Evolutionary conservation across 2,888 invertebrate species (phyloP).

Genomic region (Megastigmus dorsalis): DNA sequence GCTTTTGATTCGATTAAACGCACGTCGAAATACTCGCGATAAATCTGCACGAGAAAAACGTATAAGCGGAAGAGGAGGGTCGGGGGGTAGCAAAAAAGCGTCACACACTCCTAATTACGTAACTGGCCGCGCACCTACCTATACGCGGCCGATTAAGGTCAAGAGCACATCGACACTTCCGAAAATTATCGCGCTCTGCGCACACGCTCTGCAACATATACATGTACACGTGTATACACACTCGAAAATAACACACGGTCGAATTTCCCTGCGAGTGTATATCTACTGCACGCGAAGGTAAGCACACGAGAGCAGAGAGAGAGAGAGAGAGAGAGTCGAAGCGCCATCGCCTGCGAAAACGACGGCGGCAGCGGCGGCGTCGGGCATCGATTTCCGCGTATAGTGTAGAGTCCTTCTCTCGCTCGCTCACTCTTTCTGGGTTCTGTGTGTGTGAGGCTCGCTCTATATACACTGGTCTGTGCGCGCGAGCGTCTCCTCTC

Average conservation of each 20-base stretch:
- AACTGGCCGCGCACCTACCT: too few species aligned
- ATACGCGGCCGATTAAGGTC: slow-evolving; percentile 24
- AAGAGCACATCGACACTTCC: slow-evolving; percentile 43
- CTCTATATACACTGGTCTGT: too few species aligned
- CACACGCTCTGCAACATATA: too few species aligned
- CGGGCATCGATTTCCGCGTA: slow-evolving; percentile 37
- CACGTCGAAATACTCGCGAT: too few species aligned
- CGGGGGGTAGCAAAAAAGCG: too few species aligned
- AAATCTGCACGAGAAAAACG: background rate
- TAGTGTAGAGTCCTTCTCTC: background rate
- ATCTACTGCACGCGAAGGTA: slow-evolving; percentile 51
- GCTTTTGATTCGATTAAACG: too few species aligned
- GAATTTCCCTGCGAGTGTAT: slow-evolving; percentile 6
- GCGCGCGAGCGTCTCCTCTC: too few species aligned
- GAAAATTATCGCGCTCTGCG: slow-evolving; percentile 13
- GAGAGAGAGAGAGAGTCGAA: slow-evolving; percentile 2
- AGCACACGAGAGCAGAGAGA: background rate
- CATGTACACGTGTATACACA: too few species aligned
- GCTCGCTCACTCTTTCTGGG: background rate
- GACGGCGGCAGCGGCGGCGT: background rate
- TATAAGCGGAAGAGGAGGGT: too few species aligned
- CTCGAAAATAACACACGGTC: slow-evolving; percentile 7
- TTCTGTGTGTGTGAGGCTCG: too few species aligned
- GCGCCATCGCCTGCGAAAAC: background rate
- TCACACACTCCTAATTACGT: too few species aligned